A percentile compares a stretch with the other conserved stretches of the same genome.
Conservation (phyloP, 2,113 vertebrate genomes). For the Phalacrocorax aristotelis region DNA sequence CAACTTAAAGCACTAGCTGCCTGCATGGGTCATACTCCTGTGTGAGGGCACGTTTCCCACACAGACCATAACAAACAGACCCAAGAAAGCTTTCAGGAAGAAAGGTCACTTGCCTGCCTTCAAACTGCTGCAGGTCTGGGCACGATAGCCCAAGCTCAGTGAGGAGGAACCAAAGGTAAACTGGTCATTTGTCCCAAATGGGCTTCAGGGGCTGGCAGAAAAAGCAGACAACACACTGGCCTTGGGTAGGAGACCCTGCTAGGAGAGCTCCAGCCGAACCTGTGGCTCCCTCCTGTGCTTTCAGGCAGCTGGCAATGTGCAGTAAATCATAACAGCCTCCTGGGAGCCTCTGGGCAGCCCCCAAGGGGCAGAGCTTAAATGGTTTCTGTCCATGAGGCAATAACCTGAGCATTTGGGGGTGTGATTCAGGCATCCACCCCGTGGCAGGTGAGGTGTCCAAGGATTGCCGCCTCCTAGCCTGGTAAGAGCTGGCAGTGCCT, state of each 20-base stretch:
- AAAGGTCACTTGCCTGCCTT: neutral
- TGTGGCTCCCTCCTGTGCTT: neutral
- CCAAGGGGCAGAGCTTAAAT: neutral
- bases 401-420: rapidly evolving
- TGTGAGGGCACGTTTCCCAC: rapidly evolving
- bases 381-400: neutral
- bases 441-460: neutral
- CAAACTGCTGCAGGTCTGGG: neutral
- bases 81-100: neutral
- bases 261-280: neutral
- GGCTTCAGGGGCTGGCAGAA: neutral
- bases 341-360: neutral
- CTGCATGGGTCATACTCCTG: neutral
- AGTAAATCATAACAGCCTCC: neutral
- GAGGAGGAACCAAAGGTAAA: neutral
- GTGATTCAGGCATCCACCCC: neutral
- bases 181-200: neutral
- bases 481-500: neutral
- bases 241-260: neutral
- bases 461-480: neutral
- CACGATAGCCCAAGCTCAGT: neutral
- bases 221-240: neutral
- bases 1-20: neutral
- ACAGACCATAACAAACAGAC: neutral
- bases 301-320: neutral